A percentile compares a stretch with the other conserved stretches of the same genome.
phyloP scores from a whole-genome alignment of 2,888 invertebrate genomes.

The Spatulosminthurus flaviceps region DNA sequence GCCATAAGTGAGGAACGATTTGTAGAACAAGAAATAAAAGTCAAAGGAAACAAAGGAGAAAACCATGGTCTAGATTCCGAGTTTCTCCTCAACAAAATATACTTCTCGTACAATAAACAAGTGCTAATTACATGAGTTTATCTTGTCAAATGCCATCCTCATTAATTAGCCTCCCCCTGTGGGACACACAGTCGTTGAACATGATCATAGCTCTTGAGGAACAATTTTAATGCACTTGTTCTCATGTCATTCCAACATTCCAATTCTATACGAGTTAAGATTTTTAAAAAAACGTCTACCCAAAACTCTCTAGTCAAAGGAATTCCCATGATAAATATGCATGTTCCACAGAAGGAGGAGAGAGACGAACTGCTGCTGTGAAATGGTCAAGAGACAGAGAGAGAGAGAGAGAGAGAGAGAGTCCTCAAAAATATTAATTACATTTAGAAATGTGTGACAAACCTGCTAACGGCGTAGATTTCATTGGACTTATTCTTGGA shows the following conservation, averaged over 20 bases:
- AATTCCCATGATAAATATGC: too few relatives aligned
- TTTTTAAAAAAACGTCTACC: too few relatives aligned
- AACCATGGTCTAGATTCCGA: slow-evolving; percentile 4
- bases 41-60: slow-evolving; percentile 18
- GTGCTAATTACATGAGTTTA: background rate
- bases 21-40: background rate
- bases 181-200: background rate
- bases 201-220: too few relatives aligned
- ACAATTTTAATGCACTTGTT: too few relatives aligned
- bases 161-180: slow-evolving; percentile 18
- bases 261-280: too few relatives aligned
- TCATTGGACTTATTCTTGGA: slow-evolving; percentile 61
- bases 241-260: too few relatives aligned
- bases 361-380: too few relatives aligned
- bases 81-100: too few relatives aligned
- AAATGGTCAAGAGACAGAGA: too few relatives aligned
- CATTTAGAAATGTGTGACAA: background rate
- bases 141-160: background rate
- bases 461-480: slow-evolving; percentile 64
- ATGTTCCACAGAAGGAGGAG: too few relatives aligned
- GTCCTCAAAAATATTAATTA: background rate
- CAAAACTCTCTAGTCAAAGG: too few relatives aligned
- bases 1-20: background rate
- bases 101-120: background rate
- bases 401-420: too few relatives aligned